These are phyloP conservation scores for Barbus barbus DNA, from an alignment of 2,113 vertebrate genomes.

Conservation along the genomic window DNA sequence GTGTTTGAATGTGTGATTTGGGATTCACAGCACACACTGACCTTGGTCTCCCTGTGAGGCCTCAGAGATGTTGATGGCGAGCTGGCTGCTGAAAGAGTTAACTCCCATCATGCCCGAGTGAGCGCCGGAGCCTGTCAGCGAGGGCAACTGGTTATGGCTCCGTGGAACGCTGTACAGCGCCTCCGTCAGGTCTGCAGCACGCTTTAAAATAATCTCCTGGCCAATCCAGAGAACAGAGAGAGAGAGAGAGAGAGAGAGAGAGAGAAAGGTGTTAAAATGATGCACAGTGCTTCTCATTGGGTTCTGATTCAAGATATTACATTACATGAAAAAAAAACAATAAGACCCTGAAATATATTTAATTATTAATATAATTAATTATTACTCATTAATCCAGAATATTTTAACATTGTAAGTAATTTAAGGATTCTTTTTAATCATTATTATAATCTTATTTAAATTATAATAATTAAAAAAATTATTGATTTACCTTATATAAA, in stretches of 20 bases:
- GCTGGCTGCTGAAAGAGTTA: conserved; percentile 89
- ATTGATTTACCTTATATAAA: no score
- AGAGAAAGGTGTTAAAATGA: not conserved
- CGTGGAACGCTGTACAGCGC: conserved; percentile 94
- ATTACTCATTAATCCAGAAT: not conserved
- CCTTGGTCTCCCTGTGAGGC: conserved; percentile 89
- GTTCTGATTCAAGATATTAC: not conserved
- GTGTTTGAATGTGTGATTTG: not conserved
- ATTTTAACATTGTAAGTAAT: not conserved
- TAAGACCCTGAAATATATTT: not conserved
- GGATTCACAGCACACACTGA: conserved; percentile 60
- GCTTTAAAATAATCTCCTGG: conserved; percentile 94
- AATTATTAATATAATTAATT: not conserved
- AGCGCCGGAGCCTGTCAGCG: conserved; percentile 79
- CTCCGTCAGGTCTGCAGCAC: conserved; percentile 92
- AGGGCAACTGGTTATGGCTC: conserved; percentile 84
- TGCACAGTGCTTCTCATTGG: not conserved
- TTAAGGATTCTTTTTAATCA: not conserved
- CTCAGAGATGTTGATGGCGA: conserved; percentile 88
- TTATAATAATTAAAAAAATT: not conserved
- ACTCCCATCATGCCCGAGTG: conserved; percentile 87
- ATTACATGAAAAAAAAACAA: not conserved
- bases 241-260: no score
- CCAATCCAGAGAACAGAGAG: not conserved
- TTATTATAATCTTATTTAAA: not conserved